Evolutionary conservation across 2,888 invertebrate genomes (phyloP).

Genomic region (Macropis europaea): DNA sequence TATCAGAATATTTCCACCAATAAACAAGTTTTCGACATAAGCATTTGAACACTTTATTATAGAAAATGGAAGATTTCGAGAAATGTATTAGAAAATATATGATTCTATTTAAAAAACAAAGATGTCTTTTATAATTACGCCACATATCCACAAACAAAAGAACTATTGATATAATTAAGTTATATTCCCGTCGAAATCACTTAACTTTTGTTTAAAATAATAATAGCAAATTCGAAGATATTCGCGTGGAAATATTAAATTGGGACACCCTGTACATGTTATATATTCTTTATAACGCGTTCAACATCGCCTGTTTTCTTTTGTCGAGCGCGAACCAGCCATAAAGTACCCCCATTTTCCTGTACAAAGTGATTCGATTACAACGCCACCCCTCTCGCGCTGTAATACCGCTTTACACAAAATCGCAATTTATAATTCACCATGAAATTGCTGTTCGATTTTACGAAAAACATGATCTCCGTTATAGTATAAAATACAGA

Average conservation of each 20-base stretch:
- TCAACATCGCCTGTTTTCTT: slow-evolving; percentile 35
- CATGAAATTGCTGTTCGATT: slow-evolving; percentile 38
- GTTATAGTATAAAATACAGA: background rate
- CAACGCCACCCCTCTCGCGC: slow-evolving; percentile 12
- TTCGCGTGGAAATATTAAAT: slow-evolving; percentile 3
- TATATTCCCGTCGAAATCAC: too few relatives aligned
- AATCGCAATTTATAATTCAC: slow-evolving; percentile 41
- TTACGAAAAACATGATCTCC: slow-evolving; percentile 17
- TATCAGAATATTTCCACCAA: too few relatives aligned
- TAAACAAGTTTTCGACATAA: too few relatives aligned
- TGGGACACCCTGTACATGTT: slow-evolving; percentile 12
- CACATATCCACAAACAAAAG: too few relatives aligned
- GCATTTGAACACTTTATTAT: too few relatives aligned
- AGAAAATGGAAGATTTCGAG: too few relatives aligned
- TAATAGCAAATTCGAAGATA: too few relatives aligned
- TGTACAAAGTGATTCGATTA: slow-evolving; percentile 41
- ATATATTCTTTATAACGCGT: slow-evolving; percentile 22
- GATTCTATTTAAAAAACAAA: too few relatives aligned
- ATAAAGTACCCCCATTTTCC: slow-evolving; percentile 42
- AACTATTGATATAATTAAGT: too few relatives aligned
- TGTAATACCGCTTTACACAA: slow-evolving; percentile 35
- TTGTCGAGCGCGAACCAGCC: slow-evolving; percentile 22
- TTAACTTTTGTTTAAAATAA: too few relatives aligned
- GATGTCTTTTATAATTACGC: too few relatives aligned
- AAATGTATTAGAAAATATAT: too few relatives aligned